Evolutionary conservation across 2,797 vertebrate genomes (phyloP).

Genomic region (Alcedo atthis): DNA sequence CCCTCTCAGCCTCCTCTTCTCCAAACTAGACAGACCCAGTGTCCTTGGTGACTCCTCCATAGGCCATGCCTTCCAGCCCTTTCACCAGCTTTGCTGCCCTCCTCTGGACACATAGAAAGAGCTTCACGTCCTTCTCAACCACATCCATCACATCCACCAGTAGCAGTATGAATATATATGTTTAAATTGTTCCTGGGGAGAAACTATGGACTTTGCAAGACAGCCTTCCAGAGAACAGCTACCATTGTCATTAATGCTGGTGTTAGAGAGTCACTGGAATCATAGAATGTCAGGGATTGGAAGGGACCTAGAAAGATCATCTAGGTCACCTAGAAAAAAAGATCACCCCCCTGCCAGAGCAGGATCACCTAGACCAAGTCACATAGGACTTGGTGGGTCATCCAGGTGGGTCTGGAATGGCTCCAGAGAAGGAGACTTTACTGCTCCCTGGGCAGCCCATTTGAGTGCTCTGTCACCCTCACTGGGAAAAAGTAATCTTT

Average conservation of each 20-base stretch:
- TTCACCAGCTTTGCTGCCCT: not conserved
- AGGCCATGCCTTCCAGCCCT: not conserved
- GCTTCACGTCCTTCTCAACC: not conserved
- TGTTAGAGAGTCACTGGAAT: not conserved
- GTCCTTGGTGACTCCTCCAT: not conserved
- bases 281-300: too few species aligned
- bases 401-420: too few species aligned
- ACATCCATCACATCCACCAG: too few species aligned
- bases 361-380: too few species aligned
- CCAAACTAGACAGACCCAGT: not conserved
- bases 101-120: not conserved
- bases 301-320: too few species aligned
- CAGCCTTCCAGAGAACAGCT: not conserved
- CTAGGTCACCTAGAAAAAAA: too few species aligned
- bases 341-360: too few species aligned
- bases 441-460: too few species aligned
- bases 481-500: not conserved
- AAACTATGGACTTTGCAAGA: not conserved
- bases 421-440: too few species aligned
- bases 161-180: too few species aligned
- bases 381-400: too few species aligned
- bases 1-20: not conserved
- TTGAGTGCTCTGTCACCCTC: too few species aligned
- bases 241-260: not conserved
- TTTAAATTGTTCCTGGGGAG: not conserved